Conservation (phyloP, 2,113 vertebrate genomes). For the Malaclemys terrapin region DNA sequence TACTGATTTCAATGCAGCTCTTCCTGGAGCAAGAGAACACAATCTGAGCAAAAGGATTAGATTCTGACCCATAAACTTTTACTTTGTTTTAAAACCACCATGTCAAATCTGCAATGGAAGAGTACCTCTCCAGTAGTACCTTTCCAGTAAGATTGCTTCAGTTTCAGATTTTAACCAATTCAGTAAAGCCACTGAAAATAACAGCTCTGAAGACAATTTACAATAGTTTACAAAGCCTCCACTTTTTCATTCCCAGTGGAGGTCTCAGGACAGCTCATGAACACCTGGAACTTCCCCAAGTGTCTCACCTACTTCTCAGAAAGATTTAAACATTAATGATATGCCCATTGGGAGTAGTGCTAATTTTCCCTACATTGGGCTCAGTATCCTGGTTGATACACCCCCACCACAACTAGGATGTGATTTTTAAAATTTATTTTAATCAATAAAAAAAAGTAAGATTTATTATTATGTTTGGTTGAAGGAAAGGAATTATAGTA, state of each 20-base stretch:
- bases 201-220: neutral
- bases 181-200: neutral
- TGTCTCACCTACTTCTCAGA: neutral
- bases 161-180: neutral
- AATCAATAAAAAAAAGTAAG: neutral
- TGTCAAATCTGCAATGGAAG: fast-evolving
- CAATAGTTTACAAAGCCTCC: neutral
- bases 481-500: neutral
- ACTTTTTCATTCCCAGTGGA: neutral
- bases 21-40: neutral
- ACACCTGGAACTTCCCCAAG: neutral
- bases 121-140: neutral
- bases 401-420: neutral
- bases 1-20: neutral
- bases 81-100: neutral
- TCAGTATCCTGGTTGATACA: neutral
- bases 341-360: neutral
- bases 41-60: neutral
- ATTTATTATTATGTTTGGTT: neutral
- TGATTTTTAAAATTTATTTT: neutral
- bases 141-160: neutral
- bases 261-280: neutral
- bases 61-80: neutral
- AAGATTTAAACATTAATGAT: fast-evolving
- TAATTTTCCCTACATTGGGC: neutral